Base-by-base conservation (phyloP, 2,888 invertebrate genomes). In the Actias luna region DNA sequence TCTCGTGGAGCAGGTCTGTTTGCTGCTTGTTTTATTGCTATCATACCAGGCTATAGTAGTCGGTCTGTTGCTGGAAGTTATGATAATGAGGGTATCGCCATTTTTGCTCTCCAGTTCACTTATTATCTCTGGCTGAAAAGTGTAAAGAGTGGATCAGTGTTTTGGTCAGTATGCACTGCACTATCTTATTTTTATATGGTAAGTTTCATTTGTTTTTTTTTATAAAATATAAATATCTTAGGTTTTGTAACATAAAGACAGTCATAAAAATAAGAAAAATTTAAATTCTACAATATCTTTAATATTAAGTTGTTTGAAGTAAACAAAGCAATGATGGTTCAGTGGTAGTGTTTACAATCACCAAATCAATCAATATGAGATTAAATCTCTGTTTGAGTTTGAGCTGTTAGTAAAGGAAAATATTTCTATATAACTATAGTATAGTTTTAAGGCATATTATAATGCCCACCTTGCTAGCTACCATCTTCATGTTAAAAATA, bases 131-230 rank as follows among this genome's bases (percentile, higher is more conserved):
- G 99, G 99, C 96, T 99, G 59, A 99, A 98, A 85, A 97, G 99
- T 63, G 97, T 99, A 7, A 99, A 99, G 89, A 98, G 97, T 70
- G 99, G 99, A 31, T 98, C 99, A 5, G 95, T 99, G 39, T 99
- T 97, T 87, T 99, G 99, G 99, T 96, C 99, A 5, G 95, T 97
- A 39, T 95, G 98, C 82, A 96, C 99, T 63, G 97, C 99, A 8
- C 84, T 99, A 5, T 98, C 99, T 0, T 99, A 99, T 89, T 99
- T 99, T 90, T 99, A 99, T 90, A 99, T 99, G 99, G 99, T 97
- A 87, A 93, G 93, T 81, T 71, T 25, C 1, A 10, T 22, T 46
- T 22, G n/a, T n/a, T n/a, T n/a, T n/a, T n/a, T n/a, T n/a, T n/a
- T n/a, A n/a, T n/a, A n/a, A n/a, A 33, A 33, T 5, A 7, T 33